Conservation (phyloP, 1,140 invertebrate genomes). For the Drosophila sucinea region DNA sequence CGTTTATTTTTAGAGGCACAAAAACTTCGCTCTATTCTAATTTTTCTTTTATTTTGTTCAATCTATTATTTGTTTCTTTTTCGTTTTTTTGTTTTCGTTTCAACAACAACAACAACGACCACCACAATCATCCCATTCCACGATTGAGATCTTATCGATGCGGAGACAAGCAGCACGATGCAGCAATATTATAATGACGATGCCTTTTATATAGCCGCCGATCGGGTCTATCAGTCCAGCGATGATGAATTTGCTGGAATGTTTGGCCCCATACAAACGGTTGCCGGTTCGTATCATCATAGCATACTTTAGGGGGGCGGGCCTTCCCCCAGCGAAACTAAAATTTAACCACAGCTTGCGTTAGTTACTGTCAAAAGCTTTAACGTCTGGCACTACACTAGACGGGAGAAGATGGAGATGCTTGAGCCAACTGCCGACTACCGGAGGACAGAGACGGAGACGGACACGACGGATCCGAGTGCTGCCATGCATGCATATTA, state of each 20-base stretch:
- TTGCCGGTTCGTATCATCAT: slow-evolving; percentile 68
- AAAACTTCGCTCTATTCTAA: background rate
- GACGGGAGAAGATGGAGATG: background rate
- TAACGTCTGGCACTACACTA: background rate
- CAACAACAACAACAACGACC: background rate
- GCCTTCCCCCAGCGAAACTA: slow-evolving; percentile 27
- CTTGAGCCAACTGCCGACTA: slow-evolving; percentile 2
- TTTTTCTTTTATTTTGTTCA: slow-evolving; percentile 10
- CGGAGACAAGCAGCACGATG: slow-evolving; percentile 70
- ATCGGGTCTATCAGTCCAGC: slow-evolving; percentile 78
- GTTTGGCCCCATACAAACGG: slow-evolving; percentile 80
- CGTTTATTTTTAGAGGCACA: slow-evolving; percentile 20
- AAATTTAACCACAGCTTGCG: slow-evolving; percentile 30
- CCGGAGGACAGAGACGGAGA: background rate
- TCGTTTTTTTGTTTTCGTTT: slow-evolving; percentile 26
- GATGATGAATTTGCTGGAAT: slow-evolving; percentile 81
- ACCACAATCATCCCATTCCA: background rate
- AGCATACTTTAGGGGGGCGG: slow-evolving; percentile 23
- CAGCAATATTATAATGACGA: slow-evolving; percentile 81
- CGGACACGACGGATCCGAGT: slow-evolving; percentile 10
- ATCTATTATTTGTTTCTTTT: slow-evolving; percentile 10
- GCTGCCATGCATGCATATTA: slow-evolving; percentile 71
- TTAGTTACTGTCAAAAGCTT: slow-evolving; percentile 28
- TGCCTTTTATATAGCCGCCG: slow-evolving; percentile 78
- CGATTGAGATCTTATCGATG: slow-evolving; percentile 68